Percentiles rank a stretch among this genome's conserved stretches.
Evolutionary conservation across 1,140 invertebrate genomes (phyloP).

Genomic region (Agraylea sexmaculata): DNA sequence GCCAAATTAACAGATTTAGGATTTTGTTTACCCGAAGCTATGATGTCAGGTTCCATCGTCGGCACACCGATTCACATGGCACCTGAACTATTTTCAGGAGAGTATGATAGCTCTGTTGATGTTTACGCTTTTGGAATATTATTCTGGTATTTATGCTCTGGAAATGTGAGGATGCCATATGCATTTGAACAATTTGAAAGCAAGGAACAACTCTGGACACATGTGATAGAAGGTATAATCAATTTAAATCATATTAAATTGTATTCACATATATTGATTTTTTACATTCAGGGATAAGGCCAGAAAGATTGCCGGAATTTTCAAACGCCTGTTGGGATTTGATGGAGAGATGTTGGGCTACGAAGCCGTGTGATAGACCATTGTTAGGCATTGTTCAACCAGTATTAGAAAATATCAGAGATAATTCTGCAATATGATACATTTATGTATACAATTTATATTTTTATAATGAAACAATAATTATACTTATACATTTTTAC

Average conservation of each 20-base stretch:
- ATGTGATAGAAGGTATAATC: constrained; percentile 63
- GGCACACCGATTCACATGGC: constrained; percentile 91
- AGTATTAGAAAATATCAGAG: constrained; percentile 43
- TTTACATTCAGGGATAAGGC: constrained; percentile 47
- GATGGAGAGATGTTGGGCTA: constrained; percentile 78
- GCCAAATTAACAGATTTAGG: constrained; percentile 82
- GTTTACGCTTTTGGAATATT: constrained; percentile 86
- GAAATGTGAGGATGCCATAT: constrained; percentile 64
- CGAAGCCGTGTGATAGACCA: constrained; percentile 62
- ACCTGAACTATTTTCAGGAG: constrained; percentile 70
- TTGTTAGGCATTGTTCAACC: constrained; percentile 66
- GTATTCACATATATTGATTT: constrained; percentile 12
- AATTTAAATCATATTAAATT: constrained; percentile 10
- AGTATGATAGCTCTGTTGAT: constrained; percentile 78
- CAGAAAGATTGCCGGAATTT: constrained; percentile 64
- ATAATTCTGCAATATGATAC: too few species aligned
- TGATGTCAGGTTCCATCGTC: constrained; percentile 79
- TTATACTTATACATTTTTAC: too few species aligned
- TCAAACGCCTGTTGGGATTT: constrained; percentile 72
- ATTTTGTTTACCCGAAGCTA: constrained; percentile 84
- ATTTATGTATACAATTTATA: too few species aligned
- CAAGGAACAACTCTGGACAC: constrained; percentile 80
- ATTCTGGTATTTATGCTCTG: constrained; percentile 76
- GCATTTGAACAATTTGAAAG: constrained; percentile 79
- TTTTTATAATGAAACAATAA: too few species aligned